Evolutionary conservation across 2,113 vertebrate genomes (phyloP).

Genomic region (Andinoacara biseriatus): DNA sequence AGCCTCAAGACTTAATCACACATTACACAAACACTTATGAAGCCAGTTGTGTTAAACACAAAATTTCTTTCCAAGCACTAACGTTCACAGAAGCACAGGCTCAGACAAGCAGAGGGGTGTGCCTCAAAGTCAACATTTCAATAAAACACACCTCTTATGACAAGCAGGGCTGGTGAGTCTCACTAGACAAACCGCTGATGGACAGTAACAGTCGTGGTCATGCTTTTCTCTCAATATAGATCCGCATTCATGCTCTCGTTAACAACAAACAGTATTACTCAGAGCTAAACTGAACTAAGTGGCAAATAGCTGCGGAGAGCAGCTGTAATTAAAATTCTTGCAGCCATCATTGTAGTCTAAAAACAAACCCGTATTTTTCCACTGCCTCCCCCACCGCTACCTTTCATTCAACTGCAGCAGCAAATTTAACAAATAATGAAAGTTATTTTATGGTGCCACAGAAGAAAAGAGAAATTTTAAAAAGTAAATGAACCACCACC

Average conservation of each 20-base stretch:
- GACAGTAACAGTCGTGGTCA: neutral
- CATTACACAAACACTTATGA: neutral
- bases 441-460: neutral
- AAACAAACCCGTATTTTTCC: neutral
- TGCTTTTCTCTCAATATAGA: neutral
- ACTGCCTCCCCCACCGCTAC: neutral
- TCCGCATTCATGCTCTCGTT: neutral
- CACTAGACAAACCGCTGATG: constrained; percentile 5
- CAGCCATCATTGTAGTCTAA: neutral
- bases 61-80: constrained; percentile 13
- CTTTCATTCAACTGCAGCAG: neutral
- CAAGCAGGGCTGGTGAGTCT: neutral
- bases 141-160: constrained; percentile 23
- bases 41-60: neutral
- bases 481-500: neutral
- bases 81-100: constrained; percentile 58
- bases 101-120: constrained; percentile 72
- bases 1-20: constrained; percentile 4
- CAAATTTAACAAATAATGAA: neutral
- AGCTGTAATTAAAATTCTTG: constrained; percentile 2
- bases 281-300: neutral
- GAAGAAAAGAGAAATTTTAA: neutral
- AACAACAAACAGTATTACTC: neutral
- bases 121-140: constrained; percentile 35
- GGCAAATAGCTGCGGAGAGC: neutral